A percentile compares a stretch with the other conserved stretches of the same genome.
Evolutionary conservation across 2,113 vertebrate genomes (phyloP).

Genomic region (Oncorhynchus mykiss): DNA sequence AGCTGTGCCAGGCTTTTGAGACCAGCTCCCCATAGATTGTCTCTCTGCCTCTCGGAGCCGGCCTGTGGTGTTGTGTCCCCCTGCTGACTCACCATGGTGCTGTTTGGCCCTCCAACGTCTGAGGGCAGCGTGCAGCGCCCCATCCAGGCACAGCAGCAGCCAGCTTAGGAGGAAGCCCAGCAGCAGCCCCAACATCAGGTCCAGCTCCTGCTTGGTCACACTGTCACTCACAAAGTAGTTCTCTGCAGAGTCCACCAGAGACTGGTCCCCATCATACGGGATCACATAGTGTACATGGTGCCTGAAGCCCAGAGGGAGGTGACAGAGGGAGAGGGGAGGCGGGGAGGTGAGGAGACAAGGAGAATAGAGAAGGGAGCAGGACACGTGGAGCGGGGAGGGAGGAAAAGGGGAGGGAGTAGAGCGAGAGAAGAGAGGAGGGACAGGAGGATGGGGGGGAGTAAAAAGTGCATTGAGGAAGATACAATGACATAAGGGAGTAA

Average conservation of each 20-base stretch:
- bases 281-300: slow-evolving; percentile 84
- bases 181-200: slow-evolving; percentile 85
- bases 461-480: neutral
- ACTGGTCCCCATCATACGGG: slow-evolving; percentile 82
- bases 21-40: no score
- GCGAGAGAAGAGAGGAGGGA: neutral
- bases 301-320: slow-evolving; percentile 56
- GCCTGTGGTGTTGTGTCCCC: neutral
- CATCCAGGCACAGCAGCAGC: slow-evolving; percentile 84
- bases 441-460: neutral
- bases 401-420: neutral
- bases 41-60: neutral
- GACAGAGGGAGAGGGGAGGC: no score
- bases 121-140: slow-evolving; percentile 76
- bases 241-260: slow-evolving; percentile 79
- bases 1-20: no score
- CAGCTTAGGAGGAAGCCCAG: slow-evolving; percentile 86
- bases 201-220: slow-evolving; percentile 86
- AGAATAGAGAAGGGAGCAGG: neutral
- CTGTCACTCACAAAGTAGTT: slow-evolving; percentile 82
- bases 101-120: slow-evolving; percentile 79
- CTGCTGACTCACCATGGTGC: slow-evolving; percentile 74
- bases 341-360: neutral
- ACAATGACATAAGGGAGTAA: neutral
- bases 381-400: neutral